A percentile compares a stretch with the other conserved stretches of the same genome.
These are phyloP conservation scores for Epizoanthus rinbou DNA, from an alignment of 92 coral and sea anemone genomes.

Conservation along the genomic window DNA sequence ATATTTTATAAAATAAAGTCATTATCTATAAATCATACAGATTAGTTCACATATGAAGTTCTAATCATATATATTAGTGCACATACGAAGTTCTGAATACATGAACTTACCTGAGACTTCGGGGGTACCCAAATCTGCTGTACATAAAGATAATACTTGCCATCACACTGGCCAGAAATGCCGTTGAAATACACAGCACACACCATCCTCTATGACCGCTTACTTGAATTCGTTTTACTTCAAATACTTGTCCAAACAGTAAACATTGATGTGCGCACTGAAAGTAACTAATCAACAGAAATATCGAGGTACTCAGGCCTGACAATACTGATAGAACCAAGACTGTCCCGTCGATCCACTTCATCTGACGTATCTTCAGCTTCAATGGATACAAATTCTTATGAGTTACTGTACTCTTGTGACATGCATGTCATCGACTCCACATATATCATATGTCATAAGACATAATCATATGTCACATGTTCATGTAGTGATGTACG, in stretches of 20 bases:
- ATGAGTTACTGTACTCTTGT: too few relatives aligned
- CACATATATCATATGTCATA: too few relatives aligned
- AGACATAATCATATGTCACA: neutral
- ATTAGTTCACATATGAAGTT: too few relatives aligned
- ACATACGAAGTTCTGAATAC: too few relatives aligned
- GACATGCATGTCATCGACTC: too few relatives aligned
- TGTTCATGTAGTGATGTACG: neutral
- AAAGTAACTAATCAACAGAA: slow-evolving; percentile 13
- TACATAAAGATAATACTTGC: slow-evolving; percentile 1
- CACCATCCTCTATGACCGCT: slow-evolving; percentile 32
- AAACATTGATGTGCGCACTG: slow-evolving; percentile 28
- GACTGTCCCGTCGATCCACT: neutral
- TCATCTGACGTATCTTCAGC: neutral
- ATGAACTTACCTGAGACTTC: slow-evolving; percentile 10
- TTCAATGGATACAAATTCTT: neutral
- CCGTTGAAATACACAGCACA: neutral
- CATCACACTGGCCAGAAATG: neutral
- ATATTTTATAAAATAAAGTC: too few relatives aligned
- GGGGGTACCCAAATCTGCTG: neutral
- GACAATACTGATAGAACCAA: neutral
- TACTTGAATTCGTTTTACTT: slow-evolving; percentile 11
- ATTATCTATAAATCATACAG: too few relatives aligned
- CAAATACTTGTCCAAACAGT: slow-evolving; percentile 13
- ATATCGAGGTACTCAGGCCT: slow-evolving; percentile 3
- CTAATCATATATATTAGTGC: too few relatives aligned